Base-by-base conservation (phyloP, 2,113 vertebrate genomes). In the Hystrix brachyura region DNA sequence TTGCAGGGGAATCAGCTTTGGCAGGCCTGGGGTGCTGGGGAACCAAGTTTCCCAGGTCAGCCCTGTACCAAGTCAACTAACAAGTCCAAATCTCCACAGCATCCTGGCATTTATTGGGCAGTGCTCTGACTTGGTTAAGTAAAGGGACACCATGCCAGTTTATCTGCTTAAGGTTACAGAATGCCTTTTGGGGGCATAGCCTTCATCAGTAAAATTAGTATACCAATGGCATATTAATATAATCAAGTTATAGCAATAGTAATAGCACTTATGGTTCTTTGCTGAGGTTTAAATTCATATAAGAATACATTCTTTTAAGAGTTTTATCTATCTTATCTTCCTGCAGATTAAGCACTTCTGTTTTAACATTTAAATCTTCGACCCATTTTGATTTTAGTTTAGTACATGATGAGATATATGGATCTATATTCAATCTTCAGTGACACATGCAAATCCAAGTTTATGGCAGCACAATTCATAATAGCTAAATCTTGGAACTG, bases 91-190 rank as follows among this genome's bases (percentile, higher is more conserved):
- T 6, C n/a, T 96, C 51, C 25, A 69, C 43, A 80, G 43, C 25
- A 65, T 69, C 43, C 53, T 95, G 64, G 17, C 93, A 72, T 90
- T 96, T 67, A 86, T 59, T 97, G 94, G 97, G 98, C 97, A 96
- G 32, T 43, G 59, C 8, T 90, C 97, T 96, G 97, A 97, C 76
- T 96, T 98, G 97, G 96, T 97, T 97, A 98, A 96, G 87, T 90
- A 98, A 98, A 97, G 55, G 38, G 34, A 9, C 93, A 8, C 55
- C 96, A 92, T 51, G 82, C 65, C 53, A 97, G 32, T 87, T 95
- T 93, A 90, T 82, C 51, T 90, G 81, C 74, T 62, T 91, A 74
- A 79, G 80, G 71, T 92, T 82, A 93, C 38, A 86, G 62, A 59
- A 83, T 95, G 27, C 34, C 53, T 65, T 94, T 96, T 79, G 81